Percentiles rank a stretch among this genome's conserved stretches.
Evolutionary conservation across 2,113 vertebrate genomes (phyloP).

Genomic region (Cathartes aura): DNA sequence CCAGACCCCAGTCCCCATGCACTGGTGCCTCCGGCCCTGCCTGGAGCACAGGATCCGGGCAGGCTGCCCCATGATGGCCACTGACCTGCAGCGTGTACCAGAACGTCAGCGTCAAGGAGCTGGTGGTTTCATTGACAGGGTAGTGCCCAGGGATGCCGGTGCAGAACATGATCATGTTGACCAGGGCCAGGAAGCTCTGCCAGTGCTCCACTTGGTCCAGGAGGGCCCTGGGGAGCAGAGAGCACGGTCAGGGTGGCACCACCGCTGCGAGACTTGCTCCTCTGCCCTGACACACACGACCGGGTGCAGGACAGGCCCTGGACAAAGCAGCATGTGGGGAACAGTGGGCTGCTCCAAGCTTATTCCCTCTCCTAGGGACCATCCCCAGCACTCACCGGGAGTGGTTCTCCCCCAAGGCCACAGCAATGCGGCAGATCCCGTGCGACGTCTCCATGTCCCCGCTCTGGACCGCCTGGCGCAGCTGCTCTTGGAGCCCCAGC

Average conservation of each 20-base stretch:
- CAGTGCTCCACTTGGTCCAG: slow-evolving; percentile 98
- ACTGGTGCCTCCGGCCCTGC: not conserved
- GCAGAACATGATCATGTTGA: slow-evolving; percentile 99
- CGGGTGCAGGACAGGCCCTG: not conserved
- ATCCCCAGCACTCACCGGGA: slow-evolving; percentile 82
- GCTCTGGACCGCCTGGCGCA: slow-evolving; percentile 92
- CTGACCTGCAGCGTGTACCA: slow-evolving; percentile 95
- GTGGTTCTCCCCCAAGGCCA: slow-evolving; percentile 95
- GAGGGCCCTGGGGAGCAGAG: slow-evolving; percentile 82
- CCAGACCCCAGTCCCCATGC: not conserved
- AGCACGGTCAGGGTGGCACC: not conserved
- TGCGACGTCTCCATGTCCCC: slow-evolving; percentile 99
- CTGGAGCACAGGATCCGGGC: not conserved
- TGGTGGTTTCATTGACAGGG: slow-evolving; percentile 97
- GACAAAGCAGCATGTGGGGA: not conserved
- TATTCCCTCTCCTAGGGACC: not conserved
- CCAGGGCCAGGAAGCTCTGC: slow-evolving; percentile 96
- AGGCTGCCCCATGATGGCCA: not conserved
- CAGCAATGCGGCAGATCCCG: slow-evolving; percentile 94
- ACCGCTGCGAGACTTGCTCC: not conserved
- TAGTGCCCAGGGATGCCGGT: slow-evolving; percentile 98
- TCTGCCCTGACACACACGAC: not conserved
- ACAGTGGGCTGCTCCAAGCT: not conserved
- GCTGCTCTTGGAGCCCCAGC: slow-evolving; percentile 93
- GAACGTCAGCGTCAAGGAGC: slow-evolving; percentile 97